Conservation (phyloP, 2,888 invertebrate species). For the Clostera curtula region DNA sequence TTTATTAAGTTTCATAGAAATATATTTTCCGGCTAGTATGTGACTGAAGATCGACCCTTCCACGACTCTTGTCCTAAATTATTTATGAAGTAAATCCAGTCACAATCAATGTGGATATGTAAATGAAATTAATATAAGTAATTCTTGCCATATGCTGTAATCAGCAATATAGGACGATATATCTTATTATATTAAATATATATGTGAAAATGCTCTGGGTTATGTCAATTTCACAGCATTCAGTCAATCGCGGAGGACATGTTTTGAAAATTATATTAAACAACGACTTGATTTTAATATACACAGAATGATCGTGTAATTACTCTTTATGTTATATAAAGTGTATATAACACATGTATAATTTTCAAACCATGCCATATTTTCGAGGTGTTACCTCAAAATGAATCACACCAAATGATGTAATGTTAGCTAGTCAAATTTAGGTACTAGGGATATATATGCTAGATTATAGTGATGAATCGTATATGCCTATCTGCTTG, state of each 20-base stretch:
- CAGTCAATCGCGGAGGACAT: slow-evolving; percentile 48
- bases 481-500: slow-evolving; percentile 26
- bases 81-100: no score
- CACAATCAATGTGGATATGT: no score
- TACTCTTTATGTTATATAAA: background rate
- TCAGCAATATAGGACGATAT: background rate
- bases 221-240: slow-evolving; percentile 58
- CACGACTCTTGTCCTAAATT: no score
- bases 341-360: background rate
- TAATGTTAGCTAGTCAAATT: slow-evolving; percentile 63
- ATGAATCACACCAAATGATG: slow-evolving; percentile 40
- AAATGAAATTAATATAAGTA: no score
- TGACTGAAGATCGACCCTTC: no score
- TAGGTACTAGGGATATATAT: slow-evolving; percentile 48
- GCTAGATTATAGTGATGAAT: slow-evolving; percentile 29
- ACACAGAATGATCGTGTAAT: background rate
- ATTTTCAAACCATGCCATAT: slow-evolving; percentile 6
- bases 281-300: slow-evolving; percentile 4
- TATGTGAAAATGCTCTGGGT: slow-evolving; percentile 31
- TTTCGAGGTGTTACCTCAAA: slow-evolving; percentile 49
- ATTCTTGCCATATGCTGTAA: no score
- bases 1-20: no score
- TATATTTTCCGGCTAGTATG: no score
- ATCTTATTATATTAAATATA: slow-evolving; percentile 10
- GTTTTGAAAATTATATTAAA: slow-evolving; percentile 19